phyloP scores from a whole-genome alignment of 2,113 vertebrate species.

The Perca flavescens region DNA sequence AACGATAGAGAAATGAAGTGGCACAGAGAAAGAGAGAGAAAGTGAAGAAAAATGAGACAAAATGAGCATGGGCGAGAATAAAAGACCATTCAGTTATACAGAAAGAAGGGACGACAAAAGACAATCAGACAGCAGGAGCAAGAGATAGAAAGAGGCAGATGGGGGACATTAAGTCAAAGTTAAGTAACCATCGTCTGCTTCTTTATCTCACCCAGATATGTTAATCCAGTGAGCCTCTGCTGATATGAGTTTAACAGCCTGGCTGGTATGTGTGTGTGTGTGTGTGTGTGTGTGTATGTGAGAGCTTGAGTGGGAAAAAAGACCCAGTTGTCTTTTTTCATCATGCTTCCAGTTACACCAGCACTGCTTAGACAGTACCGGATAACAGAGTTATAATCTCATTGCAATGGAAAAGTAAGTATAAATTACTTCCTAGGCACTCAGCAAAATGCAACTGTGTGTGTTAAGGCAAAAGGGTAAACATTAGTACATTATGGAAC shows the following conservation, averaged over 20 bases:
- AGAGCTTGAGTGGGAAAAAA: constrained; percentile 43
- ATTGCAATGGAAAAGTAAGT: constrained; percentile 66
- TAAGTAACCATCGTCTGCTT: constrained; percentile 79
- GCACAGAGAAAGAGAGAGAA: constrained; percentile 22
- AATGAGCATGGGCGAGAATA: constrained; percentile 42
- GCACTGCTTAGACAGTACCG: constrained; percentile 55
- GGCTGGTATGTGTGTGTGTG: constrained; percentile 51
- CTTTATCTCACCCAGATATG: constrained; percentile 80
- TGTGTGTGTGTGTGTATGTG: constrained; percentile 2
- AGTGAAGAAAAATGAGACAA: constrained; percentile 37
- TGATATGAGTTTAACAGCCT: constrained; percentile 79
- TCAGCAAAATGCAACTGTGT: constrained; percentile 29
- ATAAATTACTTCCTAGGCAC: constrained; percentile 60
- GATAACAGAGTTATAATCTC: constrained; percentile 74
- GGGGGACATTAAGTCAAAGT: constrained; percentile 81
- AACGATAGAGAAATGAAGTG: constrained; percentile 10
- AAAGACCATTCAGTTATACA: constrained; percentile 52
- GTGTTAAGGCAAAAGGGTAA: constrained; percentile 7
- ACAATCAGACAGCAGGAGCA: constrained; percentile 70
- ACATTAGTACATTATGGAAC: neutral
- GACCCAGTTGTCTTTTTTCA: constrained; percentile 62
- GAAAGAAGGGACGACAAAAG: constrained; percentile 64
- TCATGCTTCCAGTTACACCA: constrained; percentile 62
- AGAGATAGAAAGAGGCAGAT: constrained; percentile 77
- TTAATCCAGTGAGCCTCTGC: constrained; percentile 77